Evolutionary conservation across 2,113 vertebrate genomes (phyloP), one percentile per base, ranked within the genome.

Genomic region (Urocitellus parryii): DNA sequence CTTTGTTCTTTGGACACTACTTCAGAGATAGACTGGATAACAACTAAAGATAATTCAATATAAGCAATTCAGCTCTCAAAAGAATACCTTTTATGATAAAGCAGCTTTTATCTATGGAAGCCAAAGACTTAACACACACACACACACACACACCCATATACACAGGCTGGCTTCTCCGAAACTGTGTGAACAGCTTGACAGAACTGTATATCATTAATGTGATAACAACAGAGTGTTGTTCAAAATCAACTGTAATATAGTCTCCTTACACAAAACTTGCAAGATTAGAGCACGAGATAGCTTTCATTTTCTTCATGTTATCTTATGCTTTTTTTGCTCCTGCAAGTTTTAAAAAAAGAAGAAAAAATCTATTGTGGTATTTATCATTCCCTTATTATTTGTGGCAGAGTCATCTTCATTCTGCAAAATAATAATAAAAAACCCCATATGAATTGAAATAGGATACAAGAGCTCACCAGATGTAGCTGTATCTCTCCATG

Each of bases 381-480:
- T 98, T 97, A 95, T 97, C 91, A 97, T 91, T 42, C 25, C 70
- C 67, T 98, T 98, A 88, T 67, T 96, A 82, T 1, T 32, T 96
- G 84, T 92, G 25, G 67, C 95, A 63, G 22, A 97, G 91, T 53
- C 25, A 81, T 67, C 61, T 95, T 68, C 77, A 90, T 97, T 96
- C 91, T 77, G 42, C 61, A 96, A 97, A 95, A 97, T 89, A 97
- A 95, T 91, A 72, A 95, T 90, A 94, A 88, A 78, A 88, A 94
- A 88, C 51, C 88, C 87, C 97, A 67, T 22, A 16, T 87, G 94
- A 93, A 58, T 93, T 97, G 93, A 96, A 96, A 96, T 97, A 90
- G 92, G 51, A 96, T 78, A 93, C 34, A 85, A 89, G 94, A 82
- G 37, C 70, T 94, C 92, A 77, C 22, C 80, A 97, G 96, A 98